A percentile compares a stretch with the other conserved stretches of the same genome.
Conservation (phyloP, 2,113 vertebrate genomes). For the Pavo muticus region DNA sequence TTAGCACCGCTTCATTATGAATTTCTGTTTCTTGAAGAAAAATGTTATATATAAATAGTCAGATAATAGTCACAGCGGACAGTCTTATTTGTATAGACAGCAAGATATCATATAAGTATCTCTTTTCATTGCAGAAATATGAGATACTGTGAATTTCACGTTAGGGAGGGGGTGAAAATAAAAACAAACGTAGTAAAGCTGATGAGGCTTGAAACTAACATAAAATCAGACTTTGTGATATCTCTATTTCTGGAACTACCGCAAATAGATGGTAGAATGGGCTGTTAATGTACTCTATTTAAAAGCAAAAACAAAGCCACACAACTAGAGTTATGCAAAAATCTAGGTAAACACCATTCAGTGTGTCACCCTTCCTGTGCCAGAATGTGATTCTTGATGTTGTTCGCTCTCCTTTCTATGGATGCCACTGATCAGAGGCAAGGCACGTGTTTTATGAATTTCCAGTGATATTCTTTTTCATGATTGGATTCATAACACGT, state of each 20-base stretch:
- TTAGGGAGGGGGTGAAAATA: background rate
- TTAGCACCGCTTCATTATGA: background rate
- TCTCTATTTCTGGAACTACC: background rate
- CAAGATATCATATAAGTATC: background rate
- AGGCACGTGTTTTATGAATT: accelerated
- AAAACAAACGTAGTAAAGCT: background rate
- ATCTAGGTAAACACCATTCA: background rate
- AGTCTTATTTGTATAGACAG: background rate
- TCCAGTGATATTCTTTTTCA: accelerated
- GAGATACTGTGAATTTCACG: background rate
- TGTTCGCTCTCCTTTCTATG: background rate
- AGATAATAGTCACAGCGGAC: background rate
- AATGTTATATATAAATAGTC: background rate
- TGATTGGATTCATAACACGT: background rate
- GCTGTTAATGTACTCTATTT: background rate
- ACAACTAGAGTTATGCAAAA: background rate
- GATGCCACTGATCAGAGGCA: accelerated
- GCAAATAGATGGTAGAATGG: background rate
- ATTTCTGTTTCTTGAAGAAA: background rate
- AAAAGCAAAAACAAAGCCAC: background rate
- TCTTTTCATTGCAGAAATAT: background rate
- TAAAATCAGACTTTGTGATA: background rate
- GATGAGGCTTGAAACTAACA: background rate
- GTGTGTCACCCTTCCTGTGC: accelerated
- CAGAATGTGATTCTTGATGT: accelerated